phyloP scores from a whole-genome alignment of 2,113 vertebrate species.

The Seriola aureovittata region DNA sequence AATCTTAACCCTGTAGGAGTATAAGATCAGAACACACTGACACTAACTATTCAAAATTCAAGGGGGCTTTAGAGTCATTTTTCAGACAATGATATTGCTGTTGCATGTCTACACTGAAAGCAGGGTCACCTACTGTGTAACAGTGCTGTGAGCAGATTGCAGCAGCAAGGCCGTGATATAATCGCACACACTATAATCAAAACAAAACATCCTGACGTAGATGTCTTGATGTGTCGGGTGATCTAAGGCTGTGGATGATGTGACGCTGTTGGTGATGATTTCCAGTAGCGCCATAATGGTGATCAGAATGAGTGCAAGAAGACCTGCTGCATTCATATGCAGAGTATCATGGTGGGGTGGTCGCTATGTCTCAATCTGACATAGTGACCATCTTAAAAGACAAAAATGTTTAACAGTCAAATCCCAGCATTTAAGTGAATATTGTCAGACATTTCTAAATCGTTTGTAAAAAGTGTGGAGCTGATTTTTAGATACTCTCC shows the following conservation, averaged over 20 bases:
- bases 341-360: no score
- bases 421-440: not conserved
- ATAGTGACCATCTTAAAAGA: not conserved
- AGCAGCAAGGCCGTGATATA: not conserved
- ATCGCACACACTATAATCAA: not conserved
- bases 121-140: not conserved
- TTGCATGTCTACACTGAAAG: not conserved
- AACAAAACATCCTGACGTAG: not conserved
- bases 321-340: not conserved
- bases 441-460: not conserved
- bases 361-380: no score
- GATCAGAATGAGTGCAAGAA: not conserved
- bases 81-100: not conserved
- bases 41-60: not conserved
- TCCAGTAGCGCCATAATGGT: no score
- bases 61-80: no score
- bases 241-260: no score
- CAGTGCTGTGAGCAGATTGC: no score
- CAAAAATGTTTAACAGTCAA: not conserved
- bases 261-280: no score
- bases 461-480: no score
- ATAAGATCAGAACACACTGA: not conserved
- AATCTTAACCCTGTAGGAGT: not conserved
- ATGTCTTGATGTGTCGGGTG: no score
- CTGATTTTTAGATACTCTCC: no score